These are phyloP conservation scores for Melanotaenia pygmaea DNA, from an alignment of 2,797 vertebrate species.

Conservation along the genomic window DNA sequence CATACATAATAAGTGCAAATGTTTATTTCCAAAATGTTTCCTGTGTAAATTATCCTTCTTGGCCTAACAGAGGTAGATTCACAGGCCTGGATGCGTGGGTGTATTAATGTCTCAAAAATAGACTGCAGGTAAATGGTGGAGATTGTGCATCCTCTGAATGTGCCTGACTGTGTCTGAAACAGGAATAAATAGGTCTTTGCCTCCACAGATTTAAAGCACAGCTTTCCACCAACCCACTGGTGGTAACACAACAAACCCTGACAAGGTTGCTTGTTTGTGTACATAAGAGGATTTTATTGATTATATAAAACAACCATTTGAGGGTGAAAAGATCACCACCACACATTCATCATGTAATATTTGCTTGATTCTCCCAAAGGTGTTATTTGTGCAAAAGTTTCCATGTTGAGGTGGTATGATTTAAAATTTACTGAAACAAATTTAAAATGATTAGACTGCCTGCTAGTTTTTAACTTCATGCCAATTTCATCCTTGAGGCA, in stretches of 20 bases:
- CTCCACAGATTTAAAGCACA: conserved; percentile 21
- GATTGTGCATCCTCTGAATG: conserved; percentile 67
- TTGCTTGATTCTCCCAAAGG: background rate
- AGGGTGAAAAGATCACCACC: background rate
- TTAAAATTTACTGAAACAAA: background rate
- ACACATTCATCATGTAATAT: conserved; percentile 10
- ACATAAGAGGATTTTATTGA: conserved; percentile 35
- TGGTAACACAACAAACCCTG: conserved; percentile 17
- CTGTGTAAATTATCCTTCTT: conserved; percentile 51
- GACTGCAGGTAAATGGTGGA: conserved; percentile 57
- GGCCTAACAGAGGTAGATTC: conserved; percentile 55
- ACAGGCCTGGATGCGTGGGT: conserved; percentile 28
- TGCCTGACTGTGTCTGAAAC: conserved; percentile 52
- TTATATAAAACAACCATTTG: conserved; percentile 37
- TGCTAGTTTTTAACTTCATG: background rate
- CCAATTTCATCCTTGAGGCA: background rate
- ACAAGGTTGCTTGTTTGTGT: conserved; percentile 44
- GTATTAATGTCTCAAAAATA: conserved; percentile 64
- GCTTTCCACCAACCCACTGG: conserved; percentile 6
- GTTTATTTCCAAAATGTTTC: conserved; percentile 59
- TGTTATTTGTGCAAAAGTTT: conserved; percentile 1
- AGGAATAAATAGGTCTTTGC: conserved; percentile 63
- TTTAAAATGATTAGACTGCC: conserved; percentile 1
- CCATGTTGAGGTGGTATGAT: background rate
- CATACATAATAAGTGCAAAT: conserved; percentile 48